These are phyloP conservation scores for Pheosia gnoma DNA, from an alignment of 2,888 invertebrate genomes.

Conservation along the genomic window DNA sequence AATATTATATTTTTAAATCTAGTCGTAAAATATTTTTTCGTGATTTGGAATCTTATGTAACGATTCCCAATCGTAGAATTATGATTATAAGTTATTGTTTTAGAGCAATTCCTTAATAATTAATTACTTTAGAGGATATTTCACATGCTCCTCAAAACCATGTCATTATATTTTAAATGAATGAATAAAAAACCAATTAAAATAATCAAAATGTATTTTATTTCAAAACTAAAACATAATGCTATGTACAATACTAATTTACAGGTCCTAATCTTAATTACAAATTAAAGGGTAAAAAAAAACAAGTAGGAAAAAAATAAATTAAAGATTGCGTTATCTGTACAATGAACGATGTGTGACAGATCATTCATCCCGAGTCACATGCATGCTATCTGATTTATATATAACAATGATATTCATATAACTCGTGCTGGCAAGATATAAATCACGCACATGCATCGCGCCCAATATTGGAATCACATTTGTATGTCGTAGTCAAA, in stretches of 20 bases:
- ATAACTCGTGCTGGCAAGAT: too few relatives aligned
- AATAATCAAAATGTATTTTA: not conserved
- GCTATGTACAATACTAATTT: not conserved
- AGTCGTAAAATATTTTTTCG: not conserved
- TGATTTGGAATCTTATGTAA: not conserved
- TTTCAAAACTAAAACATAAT: not conserved
- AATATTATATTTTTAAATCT: too few relatives aligned
- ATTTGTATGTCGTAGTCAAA: too few relatives aligned
- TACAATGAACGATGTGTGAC: not conserved
- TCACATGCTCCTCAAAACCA: not conserved
- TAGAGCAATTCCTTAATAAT: not conserved
- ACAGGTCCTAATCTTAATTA: too few relatives aligned
- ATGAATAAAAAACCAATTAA: not conserved
- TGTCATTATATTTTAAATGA: conserved; percentile 4
- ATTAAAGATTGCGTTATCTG: not conserved
- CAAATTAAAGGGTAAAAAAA: too few relatives aligned
- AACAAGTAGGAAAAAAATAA: too few relatives aligned
- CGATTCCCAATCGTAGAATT: not conserved
- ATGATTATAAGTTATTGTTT: too few relatives aligned
- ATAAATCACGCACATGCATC: too few relatives aligned
- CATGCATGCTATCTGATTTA: not conserved
- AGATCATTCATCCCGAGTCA: not conserved
- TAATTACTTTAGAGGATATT: not conserved
- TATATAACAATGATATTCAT: not conserved
- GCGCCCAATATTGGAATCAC: too few relatives aligned